Conservation (phyloP, 2,888 invertebrate genomes). For the Zygaena filipendulae region DNA sequence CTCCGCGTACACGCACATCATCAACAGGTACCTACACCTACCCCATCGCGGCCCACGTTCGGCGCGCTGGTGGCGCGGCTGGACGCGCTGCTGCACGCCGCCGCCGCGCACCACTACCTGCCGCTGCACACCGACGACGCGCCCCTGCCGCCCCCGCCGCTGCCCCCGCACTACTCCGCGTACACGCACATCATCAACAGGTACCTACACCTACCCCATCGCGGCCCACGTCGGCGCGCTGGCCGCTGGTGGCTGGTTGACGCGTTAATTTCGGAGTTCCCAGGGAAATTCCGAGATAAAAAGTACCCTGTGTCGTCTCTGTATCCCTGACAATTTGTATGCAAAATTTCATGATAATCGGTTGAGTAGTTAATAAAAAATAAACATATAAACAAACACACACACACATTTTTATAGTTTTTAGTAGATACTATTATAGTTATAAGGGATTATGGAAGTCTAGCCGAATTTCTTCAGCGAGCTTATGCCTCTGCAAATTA, state of each 20-base stretch:
- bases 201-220: not conserved
- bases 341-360: too few species aligned
- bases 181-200: not conserved
- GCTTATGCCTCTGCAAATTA: too few species aligned
- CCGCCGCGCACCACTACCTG: not conserved
- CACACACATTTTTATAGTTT: too few species aligned
- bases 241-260: conserved; percentile 34
- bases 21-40: not conserved
- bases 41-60: conserved; percentile 69
- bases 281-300: too few species aligned
- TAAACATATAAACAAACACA: too few species aligned
- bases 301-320: too few species aligned
- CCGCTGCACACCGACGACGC: conserved; percentile 21
- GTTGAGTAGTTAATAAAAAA: too few species aligned
- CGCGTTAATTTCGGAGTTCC: too few species aligned
- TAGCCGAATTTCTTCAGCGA: too few species aligned
- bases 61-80: conserved; percentile 57
- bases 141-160: not conserved
- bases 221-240: conserved; percentile 73
- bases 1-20: not conserved
- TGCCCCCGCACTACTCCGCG: not conserved
- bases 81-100: conserved; percentile 31
- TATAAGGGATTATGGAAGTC: too few species aligned
- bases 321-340: too few species aligned
- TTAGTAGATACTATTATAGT: too few species aligned